A percentile compares a stretch with the other conserved stretches of the same genome.
Evolutionary conservation across 1,140 invertebrate species (phyloP).

Genomic region (Lerema accius): DNA sequence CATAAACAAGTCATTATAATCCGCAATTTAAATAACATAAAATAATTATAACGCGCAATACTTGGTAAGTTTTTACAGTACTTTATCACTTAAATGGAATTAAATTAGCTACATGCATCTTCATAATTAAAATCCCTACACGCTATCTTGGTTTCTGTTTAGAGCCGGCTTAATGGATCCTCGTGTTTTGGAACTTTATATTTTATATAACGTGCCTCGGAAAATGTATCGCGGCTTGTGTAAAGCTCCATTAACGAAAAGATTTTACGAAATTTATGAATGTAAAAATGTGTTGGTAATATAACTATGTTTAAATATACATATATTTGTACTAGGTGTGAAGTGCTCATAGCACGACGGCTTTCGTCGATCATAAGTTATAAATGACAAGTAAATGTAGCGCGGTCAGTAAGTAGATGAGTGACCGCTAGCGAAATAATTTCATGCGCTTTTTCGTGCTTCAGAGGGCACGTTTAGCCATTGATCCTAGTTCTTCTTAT

Average conservation of each 20-base stretch:
- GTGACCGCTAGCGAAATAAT: neutral
- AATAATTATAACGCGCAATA: neutral
- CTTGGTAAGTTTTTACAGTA: slow-evolving; percentile 10
- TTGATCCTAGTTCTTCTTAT: no score
- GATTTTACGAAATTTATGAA: no score
- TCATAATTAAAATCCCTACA: slow-evolving; percentile 44
- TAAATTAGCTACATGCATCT: slow-evolving; percentile 43
- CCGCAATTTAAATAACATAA: no score
- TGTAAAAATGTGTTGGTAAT: no score
- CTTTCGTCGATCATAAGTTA: no score
- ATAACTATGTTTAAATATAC: no score
- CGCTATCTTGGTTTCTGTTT: slow-evolving; percentile 37
- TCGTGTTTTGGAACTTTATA: slow-evolving; percentile 16
- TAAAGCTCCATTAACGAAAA: slow-evolving; percentile 1
- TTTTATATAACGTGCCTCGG: slow-evolving; percentile 1
- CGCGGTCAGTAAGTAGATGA: neutral
- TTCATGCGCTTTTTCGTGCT: no score
- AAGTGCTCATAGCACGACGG: no score
- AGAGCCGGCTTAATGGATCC: slow-evolving; percentile 22
- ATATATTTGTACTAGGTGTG: no score
- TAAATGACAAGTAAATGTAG: no score
- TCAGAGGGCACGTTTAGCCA: no score
- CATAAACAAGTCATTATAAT: neutral
- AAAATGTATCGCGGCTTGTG: slow-evolving; percentile 7
- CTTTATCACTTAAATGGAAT: slow-evolving; percentile 20